Conservation (phyloP, 2,113 vertebrate species). For the Ophthalmolycus amberensis region DNA sequence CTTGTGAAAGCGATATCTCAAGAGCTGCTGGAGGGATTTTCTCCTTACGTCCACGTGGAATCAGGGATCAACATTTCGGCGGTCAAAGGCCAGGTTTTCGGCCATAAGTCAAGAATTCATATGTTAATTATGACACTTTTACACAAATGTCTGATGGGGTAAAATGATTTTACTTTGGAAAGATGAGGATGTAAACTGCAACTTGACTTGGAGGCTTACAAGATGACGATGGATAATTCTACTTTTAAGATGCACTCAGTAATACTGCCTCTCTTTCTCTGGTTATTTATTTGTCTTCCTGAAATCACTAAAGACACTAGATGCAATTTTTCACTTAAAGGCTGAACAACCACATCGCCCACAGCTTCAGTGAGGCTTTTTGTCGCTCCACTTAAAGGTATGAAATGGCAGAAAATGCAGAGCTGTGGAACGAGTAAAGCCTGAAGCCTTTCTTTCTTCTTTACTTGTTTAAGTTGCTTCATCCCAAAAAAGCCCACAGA, state of each 20-base stretch:
- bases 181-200: too few relatives aligned
- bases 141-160: too few relatives aligned
- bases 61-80: too few relatives aligned
- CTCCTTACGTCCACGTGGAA: too few relatives aligned
- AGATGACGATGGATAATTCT: background rate
- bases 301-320: background rate
- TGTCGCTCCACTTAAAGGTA: background rate
- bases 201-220: too few relatives aligned
- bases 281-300: background rate
- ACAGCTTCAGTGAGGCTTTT: background rate
- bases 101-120: too few relatives aligned
- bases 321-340: slow-evolving; percentile 6
- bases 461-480: background rate
- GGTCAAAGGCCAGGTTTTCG: too few relatives aligned
- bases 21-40: too few relatives aligned
- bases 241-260: background rate
- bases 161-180: too few relatives aligned
- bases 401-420: background rate
- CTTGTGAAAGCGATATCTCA: too few relatives aligned
- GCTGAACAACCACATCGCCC: background rate
- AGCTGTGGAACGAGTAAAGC: background rate
- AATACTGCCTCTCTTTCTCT: background rate
- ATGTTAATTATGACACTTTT: too few relatives aligned
- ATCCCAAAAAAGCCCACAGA: background rate
- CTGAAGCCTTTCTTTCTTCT: background rate